A percentile compares a stretch with the other conserved stretches of the same genome.
phyloP scores from a whole-genome alignment of 2,797 vertebrate species.

The Champsocephalus gunnari region DNA sequence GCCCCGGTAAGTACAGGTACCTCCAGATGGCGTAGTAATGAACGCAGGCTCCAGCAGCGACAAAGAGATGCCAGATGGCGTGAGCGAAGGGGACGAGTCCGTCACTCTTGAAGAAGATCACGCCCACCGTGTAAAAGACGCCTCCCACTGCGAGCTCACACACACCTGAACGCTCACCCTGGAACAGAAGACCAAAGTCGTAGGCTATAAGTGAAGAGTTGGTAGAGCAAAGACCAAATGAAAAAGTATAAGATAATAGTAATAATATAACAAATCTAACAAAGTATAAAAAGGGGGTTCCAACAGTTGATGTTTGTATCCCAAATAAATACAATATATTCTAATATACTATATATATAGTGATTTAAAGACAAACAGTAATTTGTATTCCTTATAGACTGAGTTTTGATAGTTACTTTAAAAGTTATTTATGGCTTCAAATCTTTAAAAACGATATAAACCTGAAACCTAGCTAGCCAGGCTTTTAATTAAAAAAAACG shows the following conservation, averaged over 20 bases:
- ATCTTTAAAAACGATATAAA: too few relatives aligned
- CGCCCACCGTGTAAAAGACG: constrained; percentile 90
- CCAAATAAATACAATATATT: not conserved
- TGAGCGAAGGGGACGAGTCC: constrained; percentile 95
- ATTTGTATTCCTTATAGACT: too few relatives aligned
- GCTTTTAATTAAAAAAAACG: too few relatives aligned
- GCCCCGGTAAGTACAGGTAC: constrained; percentile 88
- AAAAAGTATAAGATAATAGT: too few relatives aligned
- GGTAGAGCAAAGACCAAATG: too few relatives aligned
- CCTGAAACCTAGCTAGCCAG: too few relatives aligned
- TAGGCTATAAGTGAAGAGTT: not conserved
- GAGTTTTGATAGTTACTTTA: too few relatives aligned
- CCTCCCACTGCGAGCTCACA: constrained; percentile 91
- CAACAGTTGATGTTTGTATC: too few relatives aligned
- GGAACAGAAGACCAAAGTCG: constrained; percentile 28
- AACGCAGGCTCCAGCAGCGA: constrained; percentile 88
- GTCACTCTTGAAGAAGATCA: constrained; percentile 95
- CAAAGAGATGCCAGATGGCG: constrained; percentile 97
- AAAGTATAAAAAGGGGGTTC: too few relatives aligned
- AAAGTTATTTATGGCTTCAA: too few relatives aligned
- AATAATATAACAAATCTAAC: too few relatives aligned
- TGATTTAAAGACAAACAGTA: too few relatives aligned
- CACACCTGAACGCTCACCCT: constrained; percentile 92
- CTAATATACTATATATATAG: not conserved
- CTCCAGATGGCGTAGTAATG: constrained; percentile 97